Evolutionary conservation across 2,113 vertebrate genomes (phyloP).

Genomic region (Chelonoidis abingdonii): DNA sequence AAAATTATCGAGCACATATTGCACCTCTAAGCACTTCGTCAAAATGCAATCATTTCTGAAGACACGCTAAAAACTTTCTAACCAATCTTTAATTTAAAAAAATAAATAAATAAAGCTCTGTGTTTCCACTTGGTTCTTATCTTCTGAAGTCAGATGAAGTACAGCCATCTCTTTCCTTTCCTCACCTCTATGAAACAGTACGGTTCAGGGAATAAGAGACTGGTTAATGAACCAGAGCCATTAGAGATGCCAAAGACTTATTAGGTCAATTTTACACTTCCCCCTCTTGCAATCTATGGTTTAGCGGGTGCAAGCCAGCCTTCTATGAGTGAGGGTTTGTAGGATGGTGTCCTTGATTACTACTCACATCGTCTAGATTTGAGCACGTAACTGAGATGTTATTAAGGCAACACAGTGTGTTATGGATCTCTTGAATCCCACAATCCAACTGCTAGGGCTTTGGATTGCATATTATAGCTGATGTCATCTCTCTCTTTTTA

Average conservation of each 20-base stretch:
- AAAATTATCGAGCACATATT: slow-evolving; percentile 71
- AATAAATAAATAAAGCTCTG: neutral
- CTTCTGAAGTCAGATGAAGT: slow-evolving; percentile 8
- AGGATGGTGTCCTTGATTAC: neutral
- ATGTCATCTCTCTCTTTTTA: neutral
- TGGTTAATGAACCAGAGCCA: neutral
- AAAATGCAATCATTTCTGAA: slow-evolving; percentile 71
- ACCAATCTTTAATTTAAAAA: slow-evolving; percentile 28
- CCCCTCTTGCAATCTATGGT: neutral
- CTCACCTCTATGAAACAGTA: neutral
- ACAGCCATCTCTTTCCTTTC: neutral
- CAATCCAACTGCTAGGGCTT: neutral
- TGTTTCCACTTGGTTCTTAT: slow-evolving; percentile 28
- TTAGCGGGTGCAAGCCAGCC: neutral
- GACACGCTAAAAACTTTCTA: slow-evolving; percentile 65
- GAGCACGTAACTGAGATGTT: neutral
- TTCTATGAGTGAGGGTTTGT: neutral
- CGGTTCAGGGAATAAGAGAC: neutral
- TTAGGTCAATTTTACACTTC: neutral
- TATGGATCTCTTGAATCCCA: neutral
- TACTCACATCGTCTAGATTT: neutral
- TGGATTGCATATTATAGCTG: neutral
- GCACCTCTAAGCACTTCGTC: slow-evolving; percentile 69
- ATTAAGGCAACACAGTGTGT: neutral
- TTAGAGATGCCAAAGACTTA: neutral